Base-by-base conservation (phyloP, 2,797 vertebrate genomes). In the Megalops cyprinoides region DNA sequence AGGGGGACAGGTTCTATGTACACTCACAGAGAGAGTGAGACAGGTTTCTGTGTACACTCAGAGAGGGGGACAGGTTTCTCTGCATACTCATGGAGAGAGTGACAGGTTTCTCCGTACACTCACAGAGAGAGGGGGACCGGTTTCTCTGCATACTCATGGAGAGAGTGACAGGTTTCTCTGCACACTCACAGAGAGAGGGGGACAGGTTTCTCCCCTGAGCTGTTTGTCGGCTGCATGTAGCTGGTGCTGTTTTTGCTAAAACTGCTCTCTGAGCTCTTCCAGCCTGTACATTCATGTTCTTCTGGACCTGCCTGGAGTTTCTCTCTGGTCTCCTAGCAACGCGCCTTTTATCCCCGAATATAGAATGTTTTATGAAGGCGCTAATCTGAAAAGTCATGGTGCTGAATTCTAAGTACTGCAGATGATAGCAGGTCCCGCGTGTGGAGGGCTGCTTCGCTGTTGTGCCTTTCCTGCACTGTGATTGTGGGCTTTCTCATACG, bases 281-380 rank as follows among this genome's bases (percentile, higher is more conserved):
- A 42, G 49, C 37, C 23, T 51, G 51, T 67, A 37, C 37, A 67
- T 65, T 65, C 44, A 20, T 23, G 37, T 78, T 78, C 77, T 42
- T 25, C 44, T 37, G 60, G 77, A 78, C 77, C 74, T 65, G 18
- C 77, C 74, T 65, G 18, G 58, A 79, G 58, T 79, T 79, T 51
- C 58, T 4, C 10, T 49, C 2, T 51, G 60, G 77, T 79, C 31
- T 79, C 77, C 77, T 79, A 79, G 82, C 82, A 83, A 83, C 82
- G 53, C 55, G 46, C 76, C 81, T 81, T 79, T 80, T 73, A 78
- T 83, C 56, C 82, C 75, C 81, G 79, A 83, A 76, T 78, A 80
- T 78, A 79, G 65, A 82, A 78, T 48, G 75, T 56, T 76, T 74
- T 78, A 79, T 79, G 77, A 79, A 79, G 79, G 77, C n/a, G 51